These are phyloP conservation scores for Tipula lateralis DNA, from an alignment of 2,888 invertebrate species.

Conservation along the genomic window DNA sequence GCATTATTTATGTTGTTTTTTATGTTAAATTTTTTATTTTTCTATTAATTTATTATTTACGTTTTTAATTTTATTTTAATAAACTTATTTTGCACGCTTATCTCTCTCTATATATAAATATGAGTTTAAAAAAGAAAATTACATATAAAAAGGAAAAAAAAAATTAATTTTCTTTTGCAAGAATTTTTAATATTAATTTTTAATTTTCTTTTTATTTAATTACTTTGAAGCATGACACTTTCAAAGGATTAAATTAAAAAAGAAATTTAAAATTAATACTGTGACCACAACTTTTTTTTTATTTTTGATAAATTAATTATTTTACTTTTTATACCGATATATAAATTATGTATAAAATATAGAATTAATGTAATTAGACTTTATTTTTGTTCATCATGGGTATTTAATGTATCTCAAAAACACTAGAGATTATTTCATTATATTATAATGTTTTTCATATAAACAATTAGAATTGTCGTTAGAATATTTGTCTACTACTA, in stretches of 20 bases:
- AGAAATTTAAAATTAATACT: background rate
- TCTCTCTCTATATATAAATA: slow-evolving; percentile 5
- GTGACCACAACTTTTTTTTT: background rate
- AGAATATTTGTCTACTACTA: background rate
- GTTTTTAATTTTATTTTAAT: background rate
- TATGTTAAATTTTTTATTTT: background rate
- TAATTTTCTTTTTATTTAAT: background rate
- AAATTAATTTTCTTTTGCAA: background rate
- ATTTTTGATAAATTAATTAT: background rate
- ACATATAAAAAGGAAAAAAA: background rate
- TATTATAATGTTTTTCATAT: background rate
- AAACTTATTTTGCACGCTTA: slow-evolving; percentile 19
- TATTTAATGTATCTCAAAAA: background rate
- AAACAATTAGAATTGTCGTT: background rate
- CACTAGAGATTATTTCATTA: background rate
- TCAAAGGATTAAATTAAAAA: background rate
- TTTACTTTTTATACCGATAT: background rate
- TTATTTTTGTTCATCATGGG: background rate
- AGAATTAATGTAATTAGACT: slow-evolving; percentile 1
- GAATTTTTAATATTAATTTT: background rate
- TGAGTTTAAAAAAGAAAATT: background rate
- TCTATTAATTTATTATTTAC: background rate
- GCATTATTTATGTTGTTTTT: slow-evolving; percentile 27
- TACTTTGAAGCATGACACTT: background rate
- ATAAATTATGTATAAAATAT: background rate